Evolutionary conservation across 2,113 vertebrate species (phyloP), one percentile per base, ranked within the genome.

Genomic region (Cepphus grylle): DNA sequence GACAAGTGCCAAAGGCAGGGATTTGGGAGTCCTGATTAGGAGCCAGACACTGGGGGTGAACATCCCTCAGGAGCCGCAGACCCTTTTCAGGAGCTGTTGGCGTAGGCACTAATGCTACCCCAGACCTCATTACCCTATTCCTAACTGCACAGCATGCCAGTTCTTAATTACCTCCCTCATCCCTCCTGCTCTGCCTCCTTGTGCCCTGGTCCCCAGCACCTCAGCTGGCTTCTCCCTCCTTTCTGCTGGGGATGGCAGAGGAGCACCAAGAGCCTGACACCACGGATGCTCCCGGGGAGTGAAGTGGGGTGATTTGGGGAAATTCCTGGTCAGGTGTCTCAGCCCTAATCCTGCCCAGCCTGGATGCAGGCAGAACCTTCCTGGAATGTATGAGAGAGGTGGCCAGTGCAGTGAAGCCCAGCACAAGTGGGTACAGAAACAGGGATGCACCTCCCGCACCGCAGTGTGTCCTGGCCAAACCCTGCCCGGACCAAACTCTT

Each of bases 371-470:
- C 26, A 52, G 30, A 73, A 17, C 20, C 23, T 38, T 49, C 34
- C 38, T 29, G 27, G 9, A 36, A 52, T 21, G 18, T 19, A 6
- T 5, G 49, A n/a, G 2, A 1, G 52, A n/a, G 67, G 43, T 14
- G 52, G 2, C 38, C 2, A 2, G 2, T 0, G 2, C 3, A 18
- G 17, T 9, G 63, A 42, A 88, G 70, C 70, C 56, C 69, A 27
- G 45, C 13, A 2, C 0, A 0, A 42, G 58, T 2, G 4, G 38
- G 19, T 2, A 3, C 43, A 69, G 58, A n/a, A 77, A 6, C 36
- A 80, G 23, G 27, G 66, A 11, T 20, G 5, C 12, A 76, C 15
- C 21, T 76, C 36, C 53, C 1, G 0, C 47, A 55, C 29, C 3
- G 1, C 25, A 14, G 23, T 5, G 13, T 2, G 1, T 32, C 71